Evolutionary conservation across 2,888 invertebrate species (phyloP), one percentile per base, ranked within the genome.

Genomic region (Rhorus exstirpatorius): DNA sequence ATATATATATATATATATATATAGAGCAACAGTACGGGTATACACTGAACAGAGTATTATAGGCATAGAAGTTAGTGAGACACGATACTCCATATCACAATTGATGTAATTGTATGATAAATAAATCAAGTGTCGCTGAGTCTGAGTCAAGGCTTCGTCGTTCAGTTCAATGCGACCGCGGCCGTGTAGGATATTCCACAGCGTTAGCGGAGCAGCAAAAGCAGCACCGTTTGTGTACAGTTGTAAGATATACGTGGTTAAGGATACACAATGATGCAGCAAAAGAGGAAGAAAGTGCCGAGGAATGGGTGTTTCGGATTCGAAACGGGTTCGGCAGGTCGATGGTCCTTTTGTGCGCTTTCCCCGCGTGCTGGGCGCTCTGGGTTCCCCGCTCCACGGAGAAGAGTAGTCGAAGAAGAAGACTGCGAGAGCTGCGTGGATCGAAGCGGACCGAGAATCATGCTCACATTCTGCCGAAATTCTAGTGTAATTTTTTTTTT

Each of bases 271-370:
- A 31, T 14, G 26, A 14, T 41, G 31, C 67, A 41, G 49, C 10
- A 10, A 67, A 61, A 65, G 72, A 19, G 31, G 21, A 12, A 21
- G 44, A 65, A 67, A 58, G 26, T 24, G 38, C 31, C 55, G 49
- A 76, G 76, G 35, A 38, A 74, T 70, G 85, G 60, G 84, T 83
- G 85, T 82, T 84, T 82, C 84, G 80, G 83, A 85, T 86, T 84
- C 84, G 79, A 85, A 87, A 87, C 85, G 86, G 87, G 87, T 87
- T 86, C 86, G 82, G 83, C 86, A 87, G 88, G 87, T 88, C 87
- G 87, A 88, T 86, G 86, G 87, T 87, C 87, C 88, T 88, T 74
- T n/a, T n/a, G n/a, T 82, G 70, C 74, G 78, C 60, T 70, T 78
- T 82, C 58, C 70, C 60, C 70, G 60, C 61, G 65, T 76, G 17